These are phyloP conservation scores for Megastigmus dorsalis DNA, from an alignment of 2,888 invertebrate genomes.

Conservation along the genomic window DNA sequence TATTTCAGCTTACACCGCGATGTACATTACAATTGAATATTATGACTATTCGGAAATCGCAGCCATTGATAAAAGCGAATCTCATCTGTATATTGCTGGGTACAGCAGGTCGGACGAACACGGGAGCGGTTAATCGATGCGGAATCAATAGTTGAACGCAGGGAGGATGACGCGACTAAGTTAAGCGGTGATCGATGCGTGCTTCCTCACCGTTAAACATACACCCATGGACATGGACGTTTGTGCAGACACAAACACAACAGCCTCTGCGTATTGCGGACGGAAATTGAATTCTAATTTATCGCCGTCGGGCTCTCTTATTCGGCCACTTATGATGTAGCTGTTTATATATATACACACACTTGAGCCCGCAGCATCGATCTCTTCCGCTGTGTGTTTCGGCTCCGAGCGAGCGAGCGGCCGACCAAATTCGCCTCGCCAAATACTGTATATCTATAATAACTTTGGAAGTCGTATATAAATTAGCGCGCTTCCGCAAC, in stretches of 20 bases:
- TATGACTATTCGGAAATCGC: too few species aligned
- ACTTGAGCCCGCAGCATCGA: not conserved
- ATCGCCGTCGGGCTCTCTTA: conserved; percentile 24
- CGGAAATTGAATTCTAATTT: conserved; percentile 55
- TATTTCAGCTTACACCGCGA: too few species aligned
- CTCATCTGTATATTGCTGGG: not conserved
- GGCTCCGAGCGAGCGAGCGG: too few species aligned
- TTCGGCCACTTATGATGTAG: not conserved
- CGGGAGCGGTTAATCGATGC: conserved; percentile 61
- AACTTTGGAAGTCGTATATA: conserved; percentile 54
- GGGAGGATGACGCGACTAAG: conserved; percentile 67
- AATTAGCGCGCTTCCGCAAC: conserved; percentile 71
- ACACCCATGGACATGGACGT: too few species aligned
- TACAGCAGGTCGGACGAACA: not conserved
- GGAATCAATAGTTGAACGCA: conserved; percentile 55
- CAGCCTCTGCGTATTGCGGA: not conserved
- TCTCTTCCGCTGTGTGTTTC: conserved; percentile 15
- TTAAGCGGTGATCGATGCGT: conserved; percentile 66
- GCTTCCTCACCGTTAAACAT: conserved; percentile 45
- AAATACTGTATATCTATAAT: not conserved
- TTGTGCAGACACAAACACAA: not conserved
- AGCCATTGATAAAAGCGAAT: not conserved
- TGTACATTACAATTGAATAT: too few species aligned
- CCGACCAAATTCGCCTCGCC: too few species aligned
- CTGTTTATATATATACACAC: not conserved